Evolutionary conservation across 2,797 vertebrate genomes (phyloP), one percentile per base, ranked within the genome.

Genomic region (Tragopan temminckii): DNA sequence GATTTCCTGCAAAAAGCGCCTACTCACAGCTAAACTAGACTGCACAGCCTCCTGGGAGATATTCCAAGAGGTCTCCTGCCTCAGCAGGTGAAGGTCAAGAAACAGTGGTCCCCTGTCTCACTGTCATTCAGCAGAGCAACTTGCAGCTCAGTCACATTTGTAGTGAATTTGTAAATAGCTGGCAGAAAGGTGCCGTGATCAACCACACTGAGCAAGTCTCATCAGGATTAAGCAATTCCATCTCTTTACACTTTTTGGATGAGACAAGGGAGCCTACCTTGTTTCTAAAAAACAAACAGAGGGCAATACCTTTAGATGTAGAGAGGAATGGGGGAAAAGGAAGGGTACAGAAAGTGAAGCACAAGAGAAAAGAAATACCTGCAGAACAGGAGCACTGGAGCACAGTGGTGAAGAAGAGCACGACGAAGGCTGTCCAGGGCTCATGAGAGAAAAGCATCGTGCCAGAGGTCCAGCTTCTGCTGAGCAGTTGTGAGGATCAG

Each of bases 331-430:
- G 8, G 15, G 27, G 21, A 0, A 33, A 89, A 62, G 46, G 42
- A 53, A 69, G 23, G 31, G 12, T 20, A 13, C 5, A 24, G 48
- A 74, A 81, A 23, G 4, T 2, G 42, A 53, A 63, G 53, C 3
- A 0, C 7, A 62, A 85, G 48, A 66, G 27, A 29, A 74, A 48
- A 62, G 17, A 64, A 79, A 55, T 97, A 98, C 98, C 97, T 98
- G 97, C 87, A 19, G 63, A 85, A 86, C 74, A 72, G 72, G 93
- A 64, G 9, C 15, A 33, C 88, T 14, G 17, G 80, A 95, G 87
- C n/a, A 2, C 20, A 17, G 58, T 1, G 4, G 71, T 11, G 59
- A 95, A 59, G 93, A 97, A 27, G 69, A 97, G 7, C 67, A 94
- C 17, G 23, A 80, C 7, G 3, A 96, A 46, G 70, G 95, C 36